Base-by-base conservation (phyloP, 1,140 invertebrate species). In the Heliconius melpomene region DNA sequence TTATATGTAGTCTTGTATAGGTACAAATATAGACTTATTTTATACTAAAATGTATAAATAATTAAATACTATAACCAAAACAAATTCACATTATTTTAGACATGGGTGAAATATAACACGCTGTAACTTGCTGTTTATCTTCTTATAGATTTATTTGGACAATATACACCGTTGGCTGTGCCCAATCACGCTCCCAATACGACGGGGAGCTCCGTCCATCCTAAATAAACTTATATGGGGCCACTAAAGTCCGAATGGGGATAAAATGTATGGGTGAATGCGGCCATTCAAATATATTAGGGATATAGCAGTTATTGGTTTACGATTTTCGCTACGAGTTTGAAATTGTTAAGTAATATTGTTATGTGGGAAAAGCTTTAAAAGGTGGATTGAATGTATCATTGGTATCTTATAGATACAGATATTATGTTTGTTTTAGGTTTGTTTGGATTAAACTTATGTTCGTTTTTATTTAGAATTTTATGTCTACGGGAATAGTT, bases 101-200 rank as follows among this genome's bases (percentile, higher is more conserved):
- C 71, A 38, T 18, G 71, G 16, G 18, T 76, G 79, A 81, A 72
- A 81, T 77, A 78, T 86, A 85, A 84, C 82, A 84, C 82, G 81
- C 87, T 82, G 83, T 85, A 82, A 86, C 81, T 78, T 81, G 75
- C 80, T 78, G 81, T 89, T 90, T 90, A 87, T 82, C 82, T 88
- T 86, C 87, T 87, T 88, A 87, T 87, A 88, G 87, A 90, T 92
- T 88, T 91, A 89, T 91, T 87, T 89, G 88, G 84, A 87, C 85
- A 90, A 89, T 88, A 89, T 89, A 90, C 87, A 85, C 73, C 79
- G 82, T 83, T 86, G 81, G 80, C 72, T 86, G 85, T 85, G 89
- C 87, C 89, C 90, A 91, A 92, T 92, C 89, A 89, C 86, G 77
- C 79, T 72, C 82, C 84, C 87, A 87, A 91, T 89, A 90, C 86